Conservation (phyloP, 2,888 invertebrate species). For the Cephus spinipes region DNA sequence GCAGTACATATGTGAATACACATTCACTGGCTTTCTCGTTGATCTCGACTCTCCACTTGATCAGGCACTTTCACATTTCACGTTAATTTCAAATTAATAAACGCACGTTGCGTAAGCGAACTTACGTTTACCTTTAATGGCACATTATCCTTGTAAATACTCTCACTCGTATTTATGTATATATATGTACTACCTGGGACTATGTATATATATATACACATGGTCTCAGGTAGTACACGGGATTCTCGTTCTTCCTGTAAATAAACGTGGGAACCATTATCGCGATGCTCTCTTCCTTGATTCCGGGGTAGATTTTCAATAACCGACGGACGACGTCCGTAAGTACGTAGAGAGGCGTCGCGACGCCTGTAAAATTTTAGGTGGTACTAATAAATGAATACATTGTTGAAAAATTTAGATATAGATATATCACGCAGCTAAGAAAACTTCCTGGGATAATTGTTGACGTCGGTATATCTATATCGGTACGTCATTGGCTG, state of each 20-base stretch:
- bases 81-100: conserved; percentile 54
- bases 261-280: not conserved
- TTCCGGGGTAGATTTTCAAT: not conserved
- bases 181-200: not conserved
- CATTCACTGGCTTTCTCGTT: not conserved
- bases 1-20: not conserved
- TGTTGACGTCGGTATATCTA: not conserved
- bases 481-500: too few relatives aligned
- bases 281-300: not conserved
- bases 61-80: conserved; percentile 57
- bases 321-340: not conserved
- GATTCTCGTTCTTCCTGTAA: not conserved
- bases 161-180: not conserved
- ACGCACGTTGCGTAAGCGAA: conserved; percentile 37
- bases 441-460: not conserved
- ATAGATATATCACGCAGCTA: not conserved
- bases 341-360: not conserved
- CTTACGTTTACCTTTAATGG: not conserved
- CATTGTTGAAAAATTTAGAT: too few relatives aligned
- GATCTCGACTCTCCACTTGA: conserved; percentile 33
- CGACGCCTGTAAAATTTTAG: not conserved
- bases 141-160: not conserved
- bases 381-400: not conserved
- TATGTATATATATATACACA: not conserved
- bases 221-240: not conserved